Base-by-base conservation (phyloP, 2,113 vertebrate genomes). In the Chunga burmeisteri region DNA sequence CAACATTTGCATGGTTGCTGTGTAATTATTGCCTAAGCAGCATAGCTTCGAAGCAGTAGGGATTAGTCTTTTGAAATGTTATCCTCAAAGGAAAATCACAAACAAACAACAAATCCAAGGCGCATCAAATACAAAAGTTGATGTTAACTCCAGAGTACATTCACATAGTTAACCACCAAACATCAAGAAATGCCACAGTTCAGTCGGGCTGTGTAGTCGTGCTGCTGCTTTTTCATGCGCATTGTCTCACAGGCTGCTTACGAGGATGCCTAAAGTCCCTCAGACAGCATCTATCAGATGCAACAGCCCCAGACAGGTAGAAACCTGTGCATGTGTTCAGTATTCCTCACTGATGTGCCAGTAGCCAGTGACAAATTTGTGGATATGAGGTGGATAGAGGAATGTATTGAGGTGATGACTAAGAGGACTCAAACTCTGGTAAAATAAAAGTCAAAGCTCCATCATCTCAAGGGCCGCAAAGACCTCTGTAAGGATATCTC, bases 51-150 rank as follows among this genome's bases (percentile, higher is more conserved):
- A 84, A 92, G 46, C 27, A 62, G 44, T 53, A 81, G 42, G 27
- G 52, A 74, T 96, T 81, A 89, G 63, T 47, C 29, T 79, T 96
- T 75, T 84, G 77, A 89, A 89, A 93, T 42, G 29, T 81, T 94
- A 79, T 87, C 29, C 70, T 86, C 68, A 67, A 78, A 74, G 53
- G 81, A 72, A 85, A 95, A 80, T 59, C 25, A 16, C n/a, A 93
- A 85, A 32, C n/a, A 82, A 92, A n/a, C 27, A 72, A 71, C 27
- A 84, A 81, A 66, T 70, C 38, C 38, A 71, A n/a, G n/a, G 59
- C 59, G 68, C 96, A 81, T 79, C 12, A 84, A 89, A 78, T 34
- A 62, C n/a, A 75, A 67, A 91, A 63, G 47, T n/a, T 84, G 70
- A 83, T 50, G 29, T 71, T 81, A 62, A 66, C 47, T 72, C 25